These are phyloP conservation scores for Beris morrisii DNA, from an alignment of 2,888 invertebrate genomes.

Conservation along the genomic window DNA sequence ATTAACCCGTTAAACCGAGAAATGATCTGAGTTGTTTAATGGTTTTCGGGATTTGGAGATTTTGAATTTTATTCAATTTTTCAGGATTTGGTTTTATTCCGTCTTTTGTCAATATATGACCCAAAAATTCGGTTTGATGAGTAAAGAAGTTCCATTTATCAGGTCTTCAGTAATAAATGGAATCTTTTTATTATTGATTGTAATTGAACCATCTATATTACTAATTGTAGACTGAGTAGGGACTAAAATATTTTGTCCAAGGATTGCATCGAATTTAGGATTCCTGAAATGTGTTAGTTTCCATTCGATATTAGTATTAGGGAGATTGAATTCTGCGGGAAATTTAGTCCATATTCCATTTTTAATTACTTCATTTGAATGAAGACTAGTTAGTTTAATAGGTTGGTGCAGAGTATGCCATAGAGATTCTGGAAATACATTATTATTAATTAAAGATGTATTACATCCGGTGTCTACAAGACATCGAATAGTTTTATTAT, in stretches of 20 bases:
- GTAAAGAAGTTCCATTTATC: too few relatives aligned
- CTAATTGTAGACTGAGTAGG: slow-evolving; percentile 3
- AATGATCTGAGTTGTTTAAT: too few relatives aligned
- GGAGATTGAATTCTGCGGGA: background rate
- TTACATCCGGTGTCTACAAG: slow-evolving; percentile 14
- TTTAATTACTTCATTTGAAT: slow-evolving; percentile 5
- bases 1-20: too few relatives aligned
- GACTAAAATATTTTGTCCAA: slow-evolving; percentile 16
- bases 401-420: background rate
- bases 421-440: slow-evolving; percentile 3
- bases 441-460: slow-evolving; percentile 6
- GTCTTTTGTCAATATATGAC: too few relatives aligned
- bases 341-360: slow-evolving; percentile 14
- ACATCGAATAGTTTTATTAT: slow-evolving; percentile 15
- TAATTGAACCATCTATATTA: slow-evolving; percentile 7
- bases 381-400: slow-evolving; percentile 9
- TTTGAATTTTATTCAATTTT: too few relatives aligned
- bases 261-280: slow-evolving; percentile 13
- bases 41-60: too few relatives aligned
- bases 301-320: slow-evolving; percentile 10
- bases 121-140: too few relatives aligned
- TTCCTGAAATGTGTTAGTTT: background rate
- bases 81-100: too few relatives aligned
- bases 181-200: slow-evolving; percentile 1
- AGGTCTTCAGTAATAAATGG: slow-evolving; percentile 11